Conservation (phyloP, 2,113 vertebrate genomes). For the Lepus timidus region DNA sequence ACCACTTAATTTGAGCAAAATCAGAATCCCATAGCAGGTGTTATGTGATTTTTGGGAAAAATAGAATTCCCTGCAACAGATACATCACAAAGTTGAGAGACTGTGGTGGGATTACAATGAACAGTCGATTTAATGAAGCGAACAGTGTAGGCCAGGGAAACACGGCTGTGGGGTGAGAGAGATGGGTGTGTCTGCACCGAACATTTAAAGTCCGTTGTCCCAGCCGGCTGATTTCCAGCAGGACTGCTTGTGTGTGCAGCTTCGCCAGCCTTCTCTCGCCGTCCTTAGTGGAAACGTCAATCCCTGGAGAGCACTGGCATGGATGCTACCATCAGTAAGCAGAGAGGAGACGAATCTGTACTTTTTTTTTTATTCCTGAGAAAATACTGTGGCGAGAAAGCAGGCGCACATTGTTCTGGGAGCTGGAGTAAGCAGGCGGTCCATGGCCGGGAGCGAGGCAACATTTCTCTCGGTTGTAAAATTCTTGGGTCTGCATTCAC, state of each 20-base stretch:
- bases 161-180: no score
- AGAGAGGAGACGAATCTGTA: neutral
- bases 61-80: slow-evolving; percentile 2
- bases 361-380: neutral
- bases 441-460: no score
- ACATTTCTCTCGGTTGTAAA: neutral
- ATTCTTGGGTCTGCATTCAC: neutral
- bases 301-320: neutral
- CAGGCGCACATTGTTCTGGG: neutral
- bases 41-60: slow-evolving; percentile 13
- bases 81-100: slow-evolving; percentile 21
- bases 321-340: neutral
- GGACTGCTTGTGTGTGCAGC: neutral
- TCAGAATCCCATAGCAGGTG: neutral
- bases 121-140: neutral
- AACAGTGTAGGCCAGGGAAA: neutral
- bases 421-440: neutral
- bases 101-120: neutral
- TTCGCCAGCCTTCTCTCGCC: slow-evolving; percentile 14
- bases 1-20: neutral
- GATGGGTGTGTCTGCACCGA: no score
- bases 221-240: neutral
- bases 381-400: neutral
- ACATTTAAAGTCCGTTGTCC: neutral
- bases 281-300: neutral